A percentile compares a stretch with the other conserved stretches of the same genome.
phyloP scores from a whole-genome alignment of 1,140 invertebrate genomes.

The Brevipalpus yothersi region DNA sequence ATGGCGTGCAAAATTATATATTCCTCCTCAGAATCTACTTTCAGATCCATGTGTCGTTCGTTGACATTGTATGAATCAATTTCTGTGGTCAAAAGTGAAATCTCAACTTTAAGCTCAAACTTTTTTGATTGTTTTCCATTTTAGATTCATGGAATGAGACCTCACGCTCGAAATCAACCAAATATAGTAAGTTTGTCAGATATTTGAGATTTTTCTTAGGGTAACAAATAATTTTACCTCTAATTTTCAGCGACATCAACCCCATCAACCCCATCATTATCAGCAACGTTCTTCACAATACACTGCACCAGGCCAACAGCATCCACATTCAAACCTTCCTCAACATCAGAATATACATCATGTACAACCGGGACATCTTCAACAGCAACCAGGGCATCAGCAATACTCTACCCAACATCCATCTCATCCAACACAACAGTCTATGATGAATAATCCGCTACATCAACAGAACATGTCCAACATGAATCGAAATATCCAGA shows the following conservation, averaged over 20 bases:
- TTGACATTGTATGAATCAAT: not conserved
- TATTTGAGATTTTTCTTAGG: not conserved
- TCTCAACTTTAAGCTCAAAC: not conserved
- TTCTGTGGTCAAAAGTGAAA: too few relatives aligned
- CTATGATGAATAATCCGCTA: not conserved
- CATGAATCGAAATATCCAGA: not conserved
- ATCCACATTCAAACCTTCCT: constrained; percentile 19
- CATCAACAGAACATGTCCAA: not conserved
- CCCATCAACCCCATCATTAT: constrained; percentile 1
- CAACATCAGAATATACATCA: not conserved
- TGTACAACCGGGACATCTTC: not conserved
- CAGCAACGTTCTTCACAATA: not conserved
- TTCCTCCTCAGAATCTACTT: not conserved
- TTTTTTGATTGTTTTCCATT: not conserved
- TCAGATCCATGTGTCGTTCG: not conserved
- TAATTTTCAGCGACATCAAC: constrained; percentile 2
- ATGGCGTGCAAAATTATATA: too few relatives aligned
- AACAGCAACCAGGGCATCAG: not conserved
- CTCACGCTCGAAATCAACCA: not conserved
- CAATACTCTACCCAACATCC: not conserved
- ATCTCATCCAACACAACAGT: not conserved
- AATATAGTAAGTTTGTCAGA: not conserved
- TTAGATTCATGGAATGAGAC: not conserved
- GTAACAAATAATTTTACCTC: not conserved
- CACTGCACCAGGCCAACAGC: constrained; percentile 10